Evolutionary conservation across 2,113 vertebrate species (phyloP).

Genomic region (Ifrita kowaldi): DNA sequence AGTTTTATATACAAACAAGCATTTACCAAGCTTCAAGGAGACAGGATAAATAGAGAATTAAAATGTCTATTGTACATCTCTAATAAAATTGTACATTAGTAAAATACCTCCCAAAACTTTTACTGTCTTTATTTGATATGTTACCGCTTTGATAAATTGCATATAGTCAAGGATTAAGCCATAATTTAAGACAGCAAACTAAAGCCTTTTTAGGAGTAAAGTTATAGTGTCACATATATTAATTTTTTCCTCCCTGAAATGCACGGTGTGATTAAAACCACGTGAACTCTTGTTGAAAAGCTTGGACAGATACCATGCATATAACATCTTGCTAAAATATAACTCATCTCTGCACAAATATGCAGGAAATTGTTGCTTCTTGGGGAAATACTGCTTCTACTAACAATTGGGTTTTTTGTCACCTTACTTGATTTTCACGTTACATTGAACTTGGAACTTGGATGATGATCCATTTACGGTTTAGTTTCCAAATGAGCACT

Average conservation of each 20-base stretch:
- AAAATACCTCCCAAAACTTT: conserved; percentile 50
- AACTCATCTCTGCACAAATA: not conserved
- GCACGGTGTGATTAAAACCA: not conserved
- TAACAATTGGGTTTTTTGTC: not conserved
- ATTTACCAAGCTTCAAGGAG: conserved; percentile 47
- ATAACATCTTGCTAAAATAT: not conserved
- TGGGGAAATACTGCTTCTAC: not conserved
- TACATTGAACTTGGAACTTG: not conserved
- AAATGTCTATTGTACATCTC: conserved; percentile 49
- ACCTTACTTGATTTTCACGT: not conserved
- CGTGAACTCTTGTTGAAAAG: not conserved
- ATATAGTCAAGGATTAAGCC: not conserved
- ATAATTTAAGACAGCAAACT: not conserved
- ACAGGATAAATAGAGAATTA: conserved; percentile 9
- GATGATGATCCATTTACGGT: not conserved
- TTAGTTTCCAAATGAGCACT: not conserved
- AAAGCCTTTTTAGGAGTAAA: not conserved
- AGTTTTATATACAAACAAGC: conserved; percentile 63
- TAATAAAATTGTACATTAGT: conserved; percentile 66
- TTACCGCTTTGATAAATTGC: not conserved
- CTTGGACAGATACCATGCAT: not conserved
- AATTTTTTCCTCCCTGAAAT: not conserved
- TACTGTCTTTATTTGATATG: not conserved
- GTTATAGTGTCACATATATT: not conserved
- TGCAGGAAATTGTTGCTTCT: not conserved